Evolutionary conservation across 2,888 invertebrate species (phyloP).

Genomic region (Bursaphelenchus okinawaensis): DNA sequence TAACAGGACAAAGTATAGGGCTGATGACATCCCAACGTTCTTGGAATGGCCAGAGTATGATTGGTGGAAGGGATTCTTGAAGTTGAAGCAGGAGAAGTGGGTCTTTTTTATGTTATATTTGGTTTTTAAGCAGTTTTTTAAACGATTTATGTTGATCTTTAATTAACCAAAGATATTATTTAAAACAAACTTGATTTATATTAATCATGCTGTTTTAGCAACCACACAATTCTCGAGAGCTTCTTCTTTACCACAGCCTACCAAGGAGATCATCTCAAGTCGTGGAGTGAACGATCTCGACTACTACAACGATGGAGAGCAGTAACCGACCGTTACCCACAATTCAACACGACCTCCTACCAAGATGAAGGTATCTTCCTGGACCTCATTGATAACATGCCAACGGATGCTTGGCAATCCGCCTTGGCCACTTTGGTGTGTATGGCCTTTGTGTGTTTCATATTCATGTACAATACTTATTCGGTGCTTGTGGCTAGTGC

Average conservation of each 20-base stretch:
- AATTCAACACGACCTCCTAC: slow-evolving; percentile 47
- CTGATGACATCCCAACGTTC: slow-evolving; percentile 47
- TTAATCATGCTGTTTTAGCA: slow-evolving; percentile 15
- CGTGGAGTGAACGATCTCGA: slow-evolving; percentile 46
- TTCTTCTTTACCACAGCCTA: slow-evolving; percentile 56
- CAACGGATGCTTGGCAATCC: slow-evolving; percentile 54
- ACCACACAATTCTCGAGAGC: slow-evolving; percentile 36
- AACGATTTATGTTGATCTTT: too few species aligned
- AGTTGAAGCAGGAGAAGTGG: slow-evolving; percentile 31
- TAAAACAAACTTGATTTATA: background rate
- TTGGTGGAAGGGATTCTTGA: slow-evolving; percentile 53
- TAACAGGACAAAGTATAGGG: slow-evolving; percentile 27
- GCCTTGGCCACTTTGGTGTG: slow-evolving; percentile 40
- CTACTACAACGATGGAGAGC: slow-evolving; percentile 45
- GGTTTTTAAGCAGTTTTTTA: too few species aligned
- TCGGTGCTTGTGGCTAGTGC: slow-evolving; percentile 47
- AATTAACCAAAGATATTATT: background rate
- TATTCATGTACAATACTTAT: slow-evolving; percentile 51
- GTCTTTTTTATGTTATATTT: too few species aligned
- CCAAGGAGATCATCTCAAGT: slow-evolving; percentile 43
- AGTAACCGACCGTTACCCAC: slow-evolving; percentile 47
- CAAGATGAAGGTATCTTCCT: slow-evolving; percentile 54
- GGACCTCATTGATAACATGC: slow-evolving; percentile 56
- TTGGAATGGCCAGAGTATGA: slow-evolving; percentile 54
- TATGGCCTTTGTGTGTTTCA: slow-evolving; percentile 50